phyloP scores from a whole-genome alignment of 2,888 invertebrate genomes.

The Sceliomorpha sp. region DNA sequence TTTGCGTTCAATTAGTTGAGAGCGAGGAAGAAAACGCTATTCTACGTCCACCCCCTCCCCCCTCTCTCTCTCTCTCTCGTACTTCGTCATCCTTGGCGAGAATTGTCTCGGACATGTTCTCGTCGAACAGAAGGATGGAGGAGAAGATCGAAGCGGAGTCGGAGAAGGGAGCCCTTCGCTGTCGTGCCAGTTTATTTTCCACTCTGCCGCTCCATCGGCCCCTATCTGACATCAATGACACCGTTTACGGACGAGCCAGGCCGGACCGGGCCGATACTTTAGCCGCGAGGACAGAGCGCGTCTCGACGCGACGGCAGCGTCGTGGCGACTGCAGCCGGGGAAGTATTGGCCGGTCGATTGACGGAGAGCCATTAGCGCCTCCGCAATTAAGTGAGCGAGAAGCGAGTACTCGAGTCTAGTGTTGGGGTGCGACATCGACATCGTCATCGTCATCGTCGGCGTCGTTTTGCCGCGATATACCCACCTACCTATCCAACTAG shows the following conservation, averaged over 20 bases:
- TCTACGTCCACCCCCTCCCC: slow-evolving; percentile 25
- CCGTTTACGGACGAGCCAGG: slow-evolving; percentile 55
- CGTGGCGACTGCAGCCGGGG: slow-evolving; percentile 47
- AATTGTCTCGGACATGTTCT: too few relatives aligned
- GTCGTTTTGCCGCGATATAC: too few relatives aligned
- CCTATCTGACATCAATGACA: slow-evolving; percentile 67
- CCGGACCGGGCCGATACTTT: slow-evolving; percentile 60
- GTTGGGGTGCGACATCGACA: slow-evolving; percentile 10
- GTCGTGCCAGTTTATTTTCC: slow-evolving; percentile 64
- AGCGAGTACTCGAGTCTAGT: slow-evolving; percentile 62
- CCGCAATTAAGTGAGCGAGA: slow-evolving; percentile 72
- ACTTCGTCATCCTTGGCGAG: too few relatives aligned
- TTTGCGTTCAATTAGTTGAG: slow-evolving; percentile 60
- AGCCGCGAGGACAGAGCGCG: slow-evolving; percentile 24
- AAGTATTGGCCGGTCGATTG: slow-evolving; percentile 56
- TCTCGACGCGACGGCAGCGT: slow-evolving; percentile 5
- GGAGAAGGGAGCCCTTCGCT: slow-evolving; percentile 24
- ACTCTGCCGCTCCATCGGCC: slow-evolving; percentile 62
- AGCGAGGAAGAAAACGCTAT: slow-evolving; percentile 37
- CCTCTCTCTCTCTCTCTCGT: slow-evolving; percentile 7
- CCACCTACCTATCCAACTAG: too few relatives aligned
- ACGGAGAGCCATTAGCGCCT: slow-evolving; percentile 69
- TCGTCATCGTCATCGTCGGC: too few relatives aligned
- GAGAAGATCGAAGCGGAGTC: too few relatives aligned
- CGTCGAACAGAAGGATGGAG: too few relatives aligned